phyloP scores from a whole-genome alignment of 2,797 vertebrate species.

The Gymnodraco acuticeps region DNA sequence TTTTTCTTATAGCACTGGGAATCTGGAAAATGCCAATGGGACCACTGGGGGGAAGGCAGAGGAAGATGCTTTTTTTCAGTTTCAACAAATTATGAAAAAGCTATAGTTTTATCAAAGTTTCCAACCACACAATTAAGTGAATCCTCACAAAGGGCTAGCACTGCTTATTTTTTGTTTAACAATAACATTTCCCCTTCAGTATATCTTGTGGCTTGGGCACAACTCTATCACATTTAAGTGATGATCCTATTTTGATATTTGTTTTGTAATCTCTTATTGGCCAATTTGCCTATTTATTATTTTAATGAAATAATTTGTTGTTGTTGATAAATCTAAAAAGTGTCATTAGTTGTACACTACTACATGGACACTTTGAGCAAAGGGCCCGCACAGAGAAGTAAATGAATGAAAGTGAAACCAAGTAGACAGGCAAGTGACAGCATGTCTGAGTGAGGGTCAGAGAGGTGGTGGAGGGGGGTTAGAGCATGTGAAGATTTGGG shows the following conservation, averaged over 20 bases:
- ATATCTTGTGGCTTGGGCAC: background rate
- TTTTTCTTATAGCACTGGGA: no score
- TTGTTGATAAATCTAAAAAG: background rate
- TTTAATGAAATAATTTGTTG: background rate
- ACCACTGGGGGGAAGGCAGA: no score
- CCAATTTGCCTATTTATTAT: no score
- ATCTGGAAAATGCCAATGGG: no score
- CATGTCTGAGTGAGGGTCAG: constrained; percentile 20
- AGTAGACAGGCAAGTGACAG: constrained; percentile 35
- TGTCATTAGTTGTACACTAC: background rate
- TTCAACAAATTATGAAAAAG: no score
- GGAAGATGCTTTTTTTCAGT: no score
- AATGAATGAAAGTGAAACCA: constrained; percentile 30
- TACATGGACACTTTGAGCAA: constrained; percentile 26
- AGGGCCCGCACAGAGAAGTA: constrained; percentile 35
- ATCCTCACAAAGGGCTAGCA: no score
- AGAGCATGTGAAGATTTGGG: constrained; percentile 84
- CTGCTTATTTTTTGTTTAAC: background rate
- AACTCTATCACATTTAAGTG: background rate
- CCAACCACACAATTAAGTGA: no score
- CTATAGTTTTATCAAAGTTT: no score
- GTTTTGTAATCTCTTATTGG: no score
- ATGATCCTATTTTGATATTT: background rate
- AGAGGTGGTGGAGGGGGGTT: constrained; percentile 35
- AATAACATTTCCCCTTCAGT: background rate